Evolutionary conservation across 2,113 vertebrate species (phyloP).

Genomic region (Sialia sialis): DNA sequence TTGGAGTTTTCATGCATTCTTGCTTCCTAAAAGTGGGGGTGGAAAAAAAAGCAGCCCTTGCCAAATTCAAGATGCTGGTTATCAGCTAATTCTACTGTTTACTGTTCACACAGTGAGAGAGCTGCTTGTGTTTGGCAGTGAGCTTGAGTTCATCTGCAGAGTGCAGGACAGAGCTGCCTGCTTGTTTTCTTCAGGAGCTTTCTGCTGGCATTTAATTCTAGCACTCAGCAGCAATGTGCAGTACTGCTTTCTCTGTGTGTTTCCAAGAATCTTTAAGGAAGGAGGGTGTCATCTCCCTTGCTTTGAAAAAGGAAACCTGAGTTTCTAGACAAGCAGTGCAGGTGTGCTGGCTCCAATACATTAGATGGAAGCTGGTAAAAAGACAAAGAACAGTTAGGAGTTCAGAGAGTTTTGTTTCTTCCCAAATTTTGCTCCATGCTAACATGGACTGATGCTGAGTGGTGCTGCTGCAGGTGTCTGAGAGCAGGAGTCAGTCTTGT

Average conservation of each 20-base stretch:
- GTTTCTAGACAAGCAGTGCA: background rate
- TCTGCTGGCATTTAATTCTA: background rate
- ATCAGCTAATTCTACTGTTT: slow-evolving; percentile 9
- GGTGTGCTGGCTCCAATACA: background rate
- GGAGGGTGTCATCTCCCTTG: background rate
- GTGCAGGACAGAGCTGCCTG: background rate
- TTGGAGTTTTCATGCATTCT: background rate
- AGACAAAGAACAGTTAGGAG: background rate
- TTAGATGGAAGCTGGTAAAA: background rate
- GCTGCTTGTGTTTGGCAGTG: background rate
- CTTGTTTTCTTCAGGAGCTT: background rate
- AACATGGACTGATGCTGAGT: background rate
- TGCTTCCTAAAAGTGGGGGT: background rate
- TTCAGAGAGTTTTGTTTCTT: background rate
- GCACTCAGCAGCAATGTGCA: fast-evolving
- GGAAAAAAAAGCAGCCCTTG: background rate
- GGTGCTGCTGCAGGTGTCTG: background rate
- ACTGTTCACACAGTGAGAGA: background rate
- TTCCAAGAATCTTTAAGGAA: background rate
- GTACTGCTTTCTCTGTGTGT: fast-evolving
- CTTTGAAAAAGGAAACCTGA: background rate
- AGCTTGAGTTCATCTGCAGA: background rate
- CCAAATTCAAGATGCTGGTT: background rate
- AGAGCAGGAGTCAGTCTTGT: background rate
- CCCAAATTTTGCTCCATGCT: background rate